phyloP scores from a whole-genome alignment of 2,888 invertebrate genomes.

The Nasonia oneida region DNA sequence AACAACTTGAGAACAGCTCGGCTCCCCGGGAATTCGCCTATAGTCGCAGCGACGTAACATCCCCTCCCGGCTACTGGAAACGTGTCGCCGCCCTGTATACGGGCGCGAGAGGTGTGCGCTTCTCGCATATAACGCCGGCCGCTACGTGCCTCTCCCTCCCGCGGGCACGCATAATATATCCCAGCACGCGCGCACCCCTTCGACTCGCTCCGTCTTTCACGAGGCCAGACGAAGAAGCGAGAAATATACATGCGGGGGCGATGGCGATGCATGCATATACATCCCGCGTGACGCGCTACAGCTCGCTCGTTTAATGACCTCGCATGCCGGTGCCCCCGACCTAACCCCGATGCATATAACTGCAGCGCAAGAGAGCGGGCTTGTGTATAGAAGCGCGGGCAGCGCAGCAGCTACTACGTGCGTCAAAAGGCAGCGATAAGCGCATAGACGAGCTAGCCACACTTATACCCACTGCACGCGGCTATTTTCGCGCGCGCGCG shows the following conservation, averaged over 20 bases:
- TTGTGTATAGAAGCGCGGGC: background rate
- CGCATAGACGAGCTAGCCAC: background rate
- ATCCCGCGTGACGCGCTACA: slow-evolving; percentile 31
- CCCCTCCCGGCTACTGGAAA: background rate
- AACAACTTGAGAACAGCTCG: slow-evolving; percentile 16
- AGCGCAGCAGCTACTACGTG: background rate
- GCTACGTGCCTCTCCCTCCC: too few relatives aligned
- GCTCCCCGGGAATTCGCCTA: background rate
- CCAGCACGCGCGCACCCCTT: too few relatives aligned
- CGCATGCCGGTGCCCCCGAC: slow-evolving; percentile 26
- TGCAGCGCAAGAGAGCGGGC: background rate
- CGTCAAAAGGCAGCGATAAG: slow-evolving; percentile 53
- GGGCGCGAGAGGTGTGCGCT: background rate
- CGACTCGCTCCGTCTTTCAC: background rate
- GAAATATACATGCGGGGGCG: too few relatives aligned
- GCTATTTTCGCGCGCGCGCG: slow-evolving; percentile 23
- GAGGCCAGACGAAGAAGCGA: background rate
- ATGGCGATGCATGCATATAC: too few relatives aligned
- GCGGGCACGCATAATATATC: too few relatives aligned
- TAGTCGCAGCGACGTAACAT: background rate
- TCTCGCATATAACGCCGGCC: background rate
- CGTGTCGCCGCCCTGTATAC: background rate
- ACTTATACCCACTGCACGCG: background rate
- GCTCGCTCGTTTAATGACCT: slow-evolving; percentile 55
- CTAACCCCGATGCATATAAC: background rate